Evolutionary conservation across 2,113 vertebrate genomes (phyloP), one percentile per base, ranked within the genome.

Genomic region (Pipa parva): DNA sequence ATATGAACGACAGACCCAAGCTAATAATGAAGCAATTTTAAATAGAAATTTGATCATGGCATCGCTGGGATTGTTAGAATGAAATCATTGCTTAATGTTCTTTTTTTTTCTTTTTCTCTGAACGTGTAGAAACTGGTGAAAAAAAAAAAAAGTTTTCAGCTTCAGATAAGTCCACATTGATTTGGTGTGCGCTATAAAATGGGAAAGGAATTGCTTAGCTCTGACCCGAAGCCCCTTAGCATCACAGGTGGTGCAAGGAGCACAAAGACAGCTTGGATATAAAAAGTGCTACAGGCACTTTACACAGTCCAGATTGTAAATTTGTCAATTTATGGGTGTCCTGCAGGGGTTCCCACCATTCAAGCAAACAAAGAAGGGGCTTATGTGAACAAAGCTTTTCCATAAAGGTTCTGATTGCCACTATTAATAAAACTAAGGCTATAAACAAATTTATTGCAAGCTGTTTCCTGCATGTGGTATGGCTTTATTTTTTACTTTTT

Each of bases 321-420:
- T 84, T 80, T 81, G 73, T 80, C 68, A 72, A 78, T 84, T 88
- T 85, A 75, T 75, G 71, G 83, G 75, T 71, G 62, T 85, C 73
- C 81, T 71, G 74, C 37, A 11, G 70, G 72, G 71, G 54, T 83
- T 88, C 77, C 74, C 75, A 80, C 65, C 68, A 75, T 59, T 59
- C 76, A 68, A 69, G 76, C 71, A 74, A 63, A 82, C 80, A 80
- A 79, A 84, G 63, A 72, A 72, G 58, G 59, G 70, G 69, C 13
- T 74, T 67, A 72, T 75, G 62, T 0, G 0, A 82, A 81, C 71
- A 75, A 78, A 81, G 71, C 51, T 60, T 75, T 69, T 78, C 72
- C 77, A 71, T 80, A 77, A 85, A 78, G 78, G 36, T 62, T 75
- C 73, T 78, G 76, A 73, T 77, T 70, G 61, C 72, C 64, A 67